These are phyloP conservation scores for Pogonocichla stellata DNA, from an alignment of 2,113 vertebrate genomes.

Conservation along the genomic window DNA sequence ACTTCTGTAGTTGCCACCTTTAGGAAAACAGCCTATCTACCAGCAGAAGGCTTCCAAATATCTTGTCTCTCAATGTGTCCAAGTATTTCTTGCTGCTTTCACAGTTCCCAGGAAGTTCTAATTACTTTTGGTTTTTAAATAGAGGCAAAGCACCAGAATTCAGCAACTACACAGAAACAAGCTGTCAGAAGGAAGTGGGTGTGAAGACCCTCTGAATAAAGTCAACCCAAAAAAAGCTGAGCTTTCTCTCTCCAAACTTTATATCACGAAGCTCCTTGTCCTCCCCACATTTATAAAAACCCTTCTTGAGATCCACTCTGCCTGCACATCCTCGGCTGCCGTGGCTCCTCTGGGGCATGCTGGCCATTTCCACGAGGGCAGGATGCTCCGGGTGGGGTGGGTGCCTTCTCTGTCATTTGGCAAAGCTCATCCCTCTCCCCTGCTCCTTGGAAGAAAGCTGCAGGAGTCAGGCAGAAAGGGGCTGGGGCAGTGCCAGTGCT, in stretches of 20 bases:
- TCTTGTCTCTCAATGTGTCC: slow-evolving; percentile 15
- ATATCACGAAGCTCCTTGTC: background rate
- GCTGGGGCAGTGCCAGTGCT: accelerated
- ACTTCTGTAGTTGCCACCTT: slow-evolving; percentile 44
- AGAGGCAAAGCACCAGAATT: slow-evolving; percentile 3
- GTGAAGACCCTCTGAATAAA: slow-evolving; percentile 21
- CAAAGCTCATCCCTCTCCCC: background rate
- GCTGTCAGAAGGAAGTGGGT: background rate
- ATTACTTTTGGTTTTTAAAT: slow-evolving; percentile 20
- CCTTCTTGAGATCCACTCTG: background rate
- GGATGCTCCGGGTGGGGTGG: background rate
- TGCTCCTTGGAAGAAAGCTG: background rate
- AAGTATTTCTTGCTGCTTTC: slow-evolving; percentile 19
- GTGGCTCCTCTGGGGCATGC: slow-evolving; percentile 4
- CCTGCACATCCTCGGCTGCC: background rate
- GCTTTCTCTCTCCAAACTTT: slow-evolving; percentile 24
- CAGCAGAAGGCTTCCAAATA: slow-evolving; percentile 26
- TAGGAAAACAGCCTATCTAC: slow-evolving; percentile 30
- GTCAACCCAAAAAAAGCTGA: slow-evolving; percentile 1
- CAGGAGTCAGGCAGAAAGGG: background rate
- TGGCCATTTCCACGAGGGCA: background rate
- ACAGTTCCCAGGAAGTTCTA: slow-evolving; percentile 41
- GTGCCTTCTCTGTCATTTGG: background rate
- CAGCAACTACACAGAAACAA: slow-evolving; percentile 30
- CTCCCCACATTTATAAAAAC: background rate